These are phyloP conservation scores for Diachasmimorpha longicaudata DNA, from an alignment of 1,140 invertebrate species.

Conservation along the genomic window DNA sequence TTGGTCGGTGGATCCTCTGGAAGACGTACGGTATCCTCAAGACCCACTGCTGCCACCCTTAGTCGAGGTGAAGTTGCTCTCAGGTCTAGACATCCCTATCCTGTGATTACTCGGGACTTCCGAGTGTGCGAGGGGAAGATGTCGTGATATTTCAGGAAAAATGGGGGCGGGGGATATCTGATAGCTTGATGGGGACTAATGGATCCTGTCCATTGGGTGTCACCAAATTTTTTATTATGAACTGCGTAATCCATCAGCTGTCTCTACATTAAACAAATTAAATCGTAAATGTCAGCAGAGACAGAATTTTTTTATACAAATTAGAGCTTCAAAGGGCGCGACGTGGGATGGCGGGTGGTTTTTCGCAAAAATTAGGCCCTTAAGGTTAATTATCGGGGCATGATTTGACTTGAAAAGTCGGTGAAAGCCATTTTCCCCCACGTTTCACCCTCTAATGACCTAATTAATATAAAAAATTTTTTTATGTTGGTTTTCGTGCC, in stretches of 20 bases:
- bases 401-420: no score
- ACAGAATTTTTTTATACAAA: no score
- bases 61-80: background rate
- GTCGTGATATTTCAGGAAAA: background rate
- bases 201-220: background rate
- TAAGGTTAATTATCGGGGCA: no score
- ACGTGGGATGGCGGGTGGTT: no score
- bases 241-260: background rate
- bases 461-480: no score
- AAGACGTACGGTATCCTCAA: background rate
- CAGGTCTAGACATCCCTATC: conserved; percentile 32
- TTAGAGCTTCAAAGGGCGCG: no score
- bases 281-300: no score
- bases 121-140: background rate
- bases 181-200: background rate
- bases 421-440: no score
- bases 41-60: background rate
- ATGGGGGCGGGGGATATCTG: background rate
- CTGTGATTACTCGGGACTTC: conserved; percentile 34
- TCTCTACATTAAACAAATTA: no score
- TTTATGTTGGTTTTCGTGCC: no score
- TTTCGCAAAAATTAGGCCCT: no score
- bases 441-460: no score
- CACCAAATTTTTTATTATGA: background rate
- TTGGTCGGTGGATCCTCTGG: background rate